Evolutionary conservation across 2,797 vertebrate species (phyloP).

Genomic region (Neosalanx taihuensis): DNA sequence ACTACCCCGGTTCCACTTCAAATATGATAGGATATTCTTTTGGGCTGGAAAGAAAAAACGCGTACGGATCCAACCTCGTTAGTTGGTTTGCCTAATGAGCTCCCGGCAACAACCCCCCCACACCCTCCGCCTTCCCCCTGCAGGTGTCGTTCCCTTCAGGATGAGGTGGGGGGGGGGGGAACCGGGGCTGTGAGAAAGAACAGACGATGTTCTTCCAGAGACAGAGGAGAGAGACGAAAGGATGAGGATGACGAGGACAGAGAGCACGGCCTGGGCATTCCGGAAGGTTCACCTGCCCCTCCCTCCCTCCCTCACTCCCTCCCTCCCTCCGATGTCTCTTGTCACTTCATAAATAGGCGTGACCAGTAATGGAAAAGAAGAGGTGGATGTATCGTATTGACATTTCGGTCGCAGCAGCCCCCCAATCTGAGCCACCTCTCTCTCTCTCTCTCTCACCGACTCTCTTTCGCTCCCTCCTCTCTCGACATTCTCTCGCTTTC

Average conservation of each 20-base stretch:
- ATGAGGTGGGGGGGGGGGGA: constrained; percentile 10
- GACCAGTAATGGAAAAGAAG: constrained; percentile 19
- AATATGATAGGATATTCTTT: constrained; percentile 16
- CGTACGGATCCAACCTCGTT: constrained; percentile 51
- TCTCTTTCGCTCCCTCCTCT: not conserved
- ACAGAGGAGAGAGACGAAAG: not conserved
- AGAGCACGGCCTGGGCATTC: not conserved
- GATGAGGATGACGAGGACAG: not conserved
- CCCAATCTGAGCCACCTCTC: constrained; percentile 19
- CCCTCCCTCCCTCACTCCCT: too few species aligned
- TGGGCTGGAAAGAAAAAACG: constrained; percentile 36
- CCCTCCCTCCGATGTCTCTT: not conserved
- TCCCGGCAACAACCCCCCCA: constrained; percentile 12
- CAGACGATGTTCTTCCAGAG: constrained; percentile 3
- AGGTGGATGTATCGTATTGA: constrained; percentile 61
- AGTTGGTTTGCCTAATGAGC: constrained; percentile 55
- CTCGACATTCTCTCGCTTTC: constrained; percentile 32
- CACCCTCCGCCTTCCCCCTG: constrained; percentile 8
- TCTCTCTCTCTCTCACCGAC: constrained; percentile 41
- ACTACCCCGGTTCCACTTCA: constrained; percentile 37
- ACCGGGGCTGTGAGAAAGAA: constrained; percentile 4
- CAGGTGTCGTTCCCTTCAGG: constrained; percentile 27
- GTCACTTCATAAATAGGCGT: not conserved
- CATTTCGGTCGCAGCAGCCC: constrained; percentile 47
- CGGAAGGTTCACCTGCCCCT: not conserved